Evolutionary conservation across 2,888 invertebrate species (phyloP).

Genomic region (Idaea dimidiata): DNA sequence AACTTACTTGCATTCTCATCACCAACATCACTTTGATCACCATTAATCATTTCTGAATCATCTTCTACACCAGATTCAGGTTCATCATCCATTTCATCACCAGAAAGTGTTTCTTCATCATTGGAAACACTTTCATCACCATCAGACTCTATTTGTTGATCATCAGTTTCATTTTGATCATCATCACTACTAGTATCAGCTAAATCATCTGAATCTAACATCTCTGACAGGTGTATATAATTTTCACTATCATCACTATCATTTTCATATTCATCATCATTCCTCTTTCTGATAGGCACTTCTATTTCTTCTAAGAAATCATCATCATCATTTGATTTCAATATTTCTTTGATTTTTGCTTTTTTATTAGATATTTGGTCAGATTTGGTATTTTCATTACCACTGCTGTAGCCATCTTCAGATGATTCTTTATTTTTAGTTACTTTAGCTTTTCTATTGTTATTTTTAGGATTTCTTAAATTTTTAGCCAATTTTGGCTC

Average conservation of each 20-base stretch:
- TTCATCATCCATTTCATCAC: slow-evolving; percentile 33
- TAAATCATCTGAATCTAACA: slow-evolving; percentile 61
- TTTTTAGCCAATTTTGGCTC: slow-evolving; percentile 24
- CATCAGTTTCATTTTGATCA: slow-evolving; percentile 24
- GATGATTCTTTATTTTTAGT: slow-evolving; percentile 54
- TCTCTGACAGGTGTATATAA: slow-evolving; percentile 64
- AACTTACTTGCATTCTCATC: slow-evolving; percentile 20
- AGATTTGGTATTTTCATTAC: slow-evolving; percentile 36
- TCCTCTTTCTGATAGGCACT: slow-evolving; percentile 56
- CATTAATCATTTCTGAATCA: slow-evolving; percentile 29
- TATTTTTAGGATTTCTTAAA: slow-evolving; percentile 18
- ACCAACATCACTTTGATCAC: slow-evolving; percentile 21
- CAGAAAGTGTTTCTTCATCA: slow-evolving; percentile 16
- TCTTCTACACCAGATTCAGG: slow-evolving; percentile 25
- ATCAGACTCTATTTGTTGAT: slow-evolving; percentile 25
- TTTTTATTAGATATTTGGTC: slow-evolving; percentile 28
- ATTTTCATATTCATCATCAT: slow-evolving; percentile 53
- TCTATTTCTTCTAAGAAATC: slow-evolving; percentile 63
- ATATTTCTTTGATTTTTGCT: slow-evolving; percentile 16
- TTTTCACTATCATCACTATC: slow-evolving; percentile 63
- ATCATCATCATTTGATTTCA: slow-evolving; percentile 33
- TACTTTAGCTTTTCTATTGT: slow-evolving; percentile 32
- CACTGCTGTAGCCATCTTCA: slow-evolving; percentile 67
- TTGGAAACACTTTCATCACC: slow-evolving; percentile 24
- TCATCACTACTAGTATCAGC: slow-evolving; percentile 45